Evolutionary conservation across 2,888 invertebrate species (phyloP), one percentile per base, ranked within the genome.

Genomic region (Hirtodrosophila cameraria): DNA sequence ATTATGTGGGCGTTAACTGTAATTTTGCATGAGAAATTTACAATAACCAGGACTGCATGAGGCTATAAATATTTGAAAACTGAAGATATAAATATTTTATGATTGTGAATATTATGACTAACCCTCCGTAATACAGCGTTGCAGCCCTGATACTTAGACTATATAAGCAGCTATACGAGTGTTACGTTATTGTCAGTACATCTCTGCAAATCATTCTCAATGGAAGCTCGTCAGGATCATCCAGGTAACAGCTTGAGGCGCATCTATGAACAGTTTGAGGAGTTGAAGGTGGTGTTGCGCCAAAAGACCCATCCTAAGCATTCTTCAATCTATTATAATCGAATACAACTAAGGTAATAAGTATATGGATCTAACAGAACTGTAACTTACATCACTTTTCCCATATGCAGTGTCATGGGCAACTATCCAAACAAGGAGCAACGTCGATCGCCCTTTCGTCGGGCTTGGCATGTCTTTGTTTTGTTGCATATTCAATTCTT

Each of bases 381-480:
- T 6, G 18, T 5, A 3, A 5, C 18, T 18, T 27, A 38, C 3
- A 2, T 1, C 9, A 9, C 7, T 20, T 6, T 20, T 2, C 18
- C 8, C 27, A 13, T 12, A 5, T 9, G 0, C 11, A 78, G 77
- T 5, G 31, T 27, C 7, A 1, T 65, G 1, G 25, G 62, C 3
- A 41, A 46, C 2, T 78, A 41, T 42, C 55, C 57, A 0, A 75
- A 38, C 25, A 16, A 61, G 6, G 45, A 59, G 7, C 15, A 61
- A 8, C 23, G 60, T 9, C 39, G 38, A 0, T 3, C 4, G 6
- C 1, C n/a, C 0, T 7, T 2, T 0, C 50, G 27, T 4, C 46
- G 54, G 1, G 3, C 11, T 5, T 76, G 59, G 59, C 45, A 80
- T 8, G 3, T 20, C 0, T 28, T 18, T 1, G 0, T 53, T 0